A percentile compares a stretch with the other conserved stretches of the same genome.
phyloP scores from a whole-genome alignment of 2,113 vertebrate genomes.

The Abramis brama region DNA sequence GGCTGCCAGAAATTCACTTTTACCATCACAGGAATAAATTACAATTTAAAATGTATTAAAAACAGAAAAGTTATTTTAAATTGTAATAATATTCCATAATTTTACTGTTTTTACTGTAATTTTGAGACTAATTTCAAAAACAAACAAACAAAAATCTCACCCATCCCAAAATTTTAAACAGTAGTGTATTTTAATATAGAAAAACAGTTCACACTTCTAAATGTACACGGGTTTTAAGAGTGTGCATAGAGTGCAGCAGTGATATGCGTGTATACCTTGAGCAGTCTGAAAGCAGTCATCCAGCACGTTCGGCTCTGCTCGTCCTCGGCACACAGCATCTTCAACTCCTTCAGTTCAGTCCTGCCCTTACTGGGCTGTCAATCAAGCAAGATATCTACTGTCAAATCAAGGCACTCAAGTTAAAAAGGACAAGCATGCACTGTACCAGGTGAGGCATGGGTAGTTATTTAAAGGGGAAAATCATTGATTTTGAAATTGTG shows the following conservation, averaged over 20 bases:
- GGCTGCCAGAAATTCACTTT: background rate
- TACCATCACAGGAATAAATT: background rate
- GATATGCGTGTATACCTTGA: slow-evolving; percentile 82
- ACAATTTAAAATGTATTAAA: background rate
- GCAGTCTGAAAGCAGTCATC: slow-evolving; percentile 94
- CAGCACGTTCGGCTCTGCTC: slow-evolving; percentile 91
- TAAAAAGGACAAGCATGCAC: slow-evolving; percentile 29
- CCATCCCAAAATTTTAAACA: no score
- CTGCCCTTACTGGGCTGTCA: slow-evolving; percentile 87
- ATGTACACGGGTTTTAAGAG: no score
- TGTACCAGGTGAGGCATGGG: slow-evolving; percentile 11
- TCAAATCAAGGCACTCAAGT: slow-evolving; percentile 45
- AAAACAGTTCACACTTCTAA: no score
- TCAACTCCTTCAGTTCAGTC: slow-evolving; percentile 88
- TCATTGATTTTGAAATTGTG: background rate
- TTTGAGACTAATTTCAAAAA: no score
- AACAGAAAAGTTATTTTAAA: background rate
- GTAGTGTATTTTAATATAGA: no score
- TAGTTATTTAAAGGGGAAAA: background rate
- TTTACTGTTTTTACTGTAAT: background rate
- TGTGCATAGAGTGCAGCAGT: background rate
- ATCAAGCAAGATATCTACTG: slow-evolving; percentile 45
- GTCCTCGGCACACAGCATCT: slow-evolving; percentile 92
- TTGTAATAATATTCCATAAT: background rate
- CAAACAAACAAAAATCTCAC: no score